A percentile compares a stretch with the other conserved stretches of the same genome.
Evolutionary conservation across 2,113 vertebrate species (phyloP).

Genomic region (Hoplias malabaricus): DNA sequence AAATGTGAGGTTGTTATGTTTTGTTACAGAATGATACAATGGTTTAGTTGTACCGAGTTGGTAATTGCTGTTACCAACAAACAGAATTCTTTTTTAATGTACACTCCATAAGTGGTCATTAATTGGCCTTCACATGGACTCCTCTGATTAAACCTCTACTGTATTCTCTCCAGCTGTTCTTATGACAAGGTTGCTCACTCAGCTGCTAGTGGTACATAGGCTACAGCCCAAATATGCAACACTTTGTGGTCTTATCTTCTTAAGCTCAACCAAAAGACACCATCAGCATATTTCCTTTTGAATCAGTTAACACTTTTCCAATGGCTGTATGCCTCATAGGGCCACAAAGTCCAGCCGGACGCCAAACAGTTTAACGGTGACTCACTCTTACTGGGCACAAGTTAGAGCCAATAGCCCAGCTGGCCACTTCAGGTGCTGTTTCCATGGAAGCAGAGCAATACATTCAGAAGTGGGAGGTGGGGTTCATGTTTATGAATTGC

Average conservation of each 20-base stretch:
- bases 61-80: too few relatives aligned
- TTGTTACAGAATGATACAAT: too few relatives aligned
- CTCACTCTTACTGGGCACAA: neutral
- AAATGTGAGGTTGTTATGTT: too few relatives aligned
- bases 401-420: slow-evolving; percentile 22
- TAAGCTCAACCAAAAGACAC: neutral
- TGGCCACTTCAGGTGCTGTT: slow-evolving; percentile 6
- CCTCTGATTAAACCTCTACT: neutral
- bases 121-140: neutral
- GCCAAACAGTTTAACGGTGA: slow-evolving; percentile 7
- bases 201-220: neutral
- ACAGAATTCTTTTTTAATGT: too few relatives aligned
- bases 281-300: neutral
- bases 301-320: slow-evolving; percentile 18
- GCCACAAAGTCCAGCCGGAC: slow-evolving; percentile 15
- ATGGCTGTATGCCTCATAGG: neutral
- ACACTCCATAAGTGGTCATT: neutral
- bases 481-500: slow-evolving; percentile 18
- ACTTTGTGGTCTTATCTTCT: neutral
- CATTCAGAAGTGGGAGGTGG: neutral
- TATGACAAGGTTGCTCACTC: neutral
- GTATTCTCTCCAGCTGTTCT: neutral
- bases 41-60: too few relatives aligned
- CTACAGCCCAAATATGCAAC: neutral
- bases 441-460: slow-evolving; percentile 27